These are phyloP conservation scores for Erebia palarica DNA, from an alignment of 2,888 invertebrate species.

Conservation along the genomic window DNA sequence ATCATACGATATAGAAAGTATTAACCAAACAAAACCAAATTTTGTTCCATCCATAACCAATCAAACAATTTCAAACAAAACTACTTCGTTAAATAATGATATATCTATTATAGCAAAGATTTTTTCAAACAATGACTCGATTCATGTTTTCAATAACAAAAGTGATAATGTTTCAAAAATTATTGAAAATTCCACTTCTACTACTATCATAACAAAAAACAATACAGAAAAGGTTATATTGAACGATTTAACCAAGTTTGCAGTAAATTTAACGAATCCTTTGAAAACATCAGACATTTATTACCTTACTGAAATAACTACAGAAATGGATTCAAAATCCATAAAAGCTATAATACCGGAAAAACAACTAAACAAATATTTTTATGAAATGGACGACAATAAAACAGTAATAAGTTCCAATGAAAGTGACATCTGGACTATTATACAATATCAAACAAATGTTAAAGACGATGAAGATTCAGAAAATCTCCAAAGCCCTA, in stretches of 20 bases:
- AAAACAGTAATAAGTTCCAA: background rate
- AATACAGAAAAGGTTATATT: background rate
- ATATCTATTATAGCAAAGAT: background rate
- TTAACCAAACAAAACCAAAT: background rate
- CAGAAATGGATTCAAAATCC: background rate
- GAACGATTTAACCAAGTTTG: background rate
- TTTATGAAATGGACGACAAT: background rate
- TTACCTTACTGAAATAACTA: background rate
- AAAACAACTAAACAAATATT: constrained; percentile 5
- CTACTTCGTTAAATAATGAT: background rate
- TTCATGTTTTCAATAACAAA: background rate
- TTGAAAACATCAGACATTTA: background rate
- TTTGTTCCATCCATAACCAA: background rate
- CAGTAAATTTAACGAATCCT: background rate
- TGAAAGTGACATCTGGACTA: constrained; percentile 6
- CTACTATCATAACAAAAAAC: background rate
- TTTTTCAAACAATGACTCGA: background rate
- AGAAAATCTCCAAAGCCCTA: background rate
- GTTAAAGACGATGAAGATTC: background rate
- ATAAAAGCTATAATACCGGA: background rate
- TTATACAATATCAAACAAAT: background rate
- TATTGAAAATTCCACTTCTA: background rate
- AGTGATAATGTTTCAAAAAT: background rate
- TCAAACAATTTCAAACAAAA: background rate
- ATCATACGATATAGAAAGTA: background rate